Conservation (phyloP, 2,113 vertebrate genomes). For the Loxodonta africana region DNA sequence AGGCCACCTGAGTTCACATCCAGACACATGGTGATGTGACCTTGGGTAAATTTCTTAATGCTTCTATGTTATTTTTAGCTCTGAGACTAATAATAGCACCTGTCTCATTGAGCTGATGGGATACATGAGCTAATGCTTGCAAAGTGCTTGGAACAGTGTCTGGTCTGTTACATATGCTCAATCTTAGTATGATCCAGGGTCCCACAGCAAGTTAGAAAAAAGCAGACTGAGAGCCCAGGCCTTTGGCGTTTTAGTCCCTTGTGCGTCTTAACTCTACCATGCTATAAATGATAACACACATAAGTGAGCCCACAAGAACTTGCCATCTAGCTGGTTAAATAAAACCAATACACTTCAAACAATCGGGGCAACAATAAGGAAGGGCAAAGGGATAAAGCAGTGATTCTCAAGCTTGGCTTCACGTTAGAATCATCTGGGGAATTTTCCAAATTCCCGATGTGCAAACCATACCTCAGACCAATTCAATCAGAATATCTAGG, state of each 20-base stretch:
- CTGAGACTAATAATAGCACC: not conserved
- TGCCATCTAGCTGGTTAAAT: not conserved
- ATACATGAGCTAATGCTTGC: not conserved
- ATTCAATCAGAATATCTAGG: no score
- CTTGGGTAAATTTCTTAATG: not conserved
- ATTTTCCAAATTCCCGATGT: no score
- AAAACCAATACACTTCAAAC: not conserved
- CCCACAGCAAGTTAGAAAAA: not conserved
- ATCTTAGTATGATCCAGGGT: no score
- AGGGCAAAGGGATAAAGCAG: not conserved
- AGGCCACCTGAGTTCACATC: not conserved
- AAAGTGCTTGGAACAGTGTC: no score
- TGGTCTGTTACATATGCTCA: no score
- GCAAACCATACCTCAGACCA: no score
- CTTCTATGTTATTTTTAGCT: slow-evolving; percentile 1
- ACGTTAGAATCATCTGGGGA: no score
- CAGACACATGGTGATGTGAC: no score
- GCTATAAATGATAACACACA: not conserved
- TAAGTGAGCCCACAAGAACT: not conserved
- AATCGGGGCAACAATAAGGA: not conserved
- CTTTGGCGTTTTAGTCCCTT: not conserved
- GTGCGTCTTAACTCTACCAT: not conserved
- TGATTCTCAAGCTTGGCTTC: not conserved
- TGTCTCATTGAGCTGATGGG: not conserved
- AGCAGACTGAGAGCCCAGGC: not conserved